Evolutionary conservation across 2,113 vertebrate genomes (phyloP), one percentile per base, ranked within the genome.

Genomic region (Rynchops niger): DNA sequence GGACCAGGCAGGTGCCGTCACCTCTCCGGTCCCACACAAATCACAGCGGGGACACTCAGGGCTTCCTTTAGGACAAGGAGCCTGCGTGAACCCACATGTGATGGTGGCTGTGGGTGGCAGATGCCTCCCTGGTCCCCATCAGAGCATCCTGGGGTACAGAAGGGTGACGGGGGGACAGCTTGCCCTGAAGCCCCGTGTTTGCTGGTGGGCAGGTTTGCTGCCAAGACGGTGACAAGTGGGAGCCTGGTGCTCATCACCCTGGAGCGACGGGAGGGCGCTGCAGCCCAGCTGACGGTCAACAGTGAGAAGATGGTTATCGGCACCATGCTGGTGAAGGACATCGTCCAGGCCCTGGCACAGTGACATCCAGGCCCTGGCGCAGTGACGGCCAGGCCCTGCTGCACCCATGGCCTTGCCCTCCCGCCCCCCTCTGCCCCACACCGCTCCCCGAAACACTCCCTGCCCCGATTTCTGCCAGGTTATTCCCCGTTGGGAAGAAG

Each of bases 261-360:
- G 97, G 98, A 98, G 12, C 98, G 93, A 74, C 98, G 96, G 91
- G 98, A 99, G 38, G 97, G 98, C 0, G 95, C 97, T 0, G 74
- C 66, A 0, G 99, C 99, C 49, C 99, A 99, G 97, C 98, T 99
- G 92, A 99, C 98, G 0, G 97, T 99, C 96, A 99, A 99, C 98
- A 99, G 99, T 0, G 99, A 99, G 98, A 99, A 99, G 96, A 99
- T 99, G 99, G 98, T 99, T 94, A 99, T 99, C 0, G 99, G 99
- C 81, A 99, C 99, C 20, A 99, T 99, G 99, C 97, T 99, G 96
- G 99, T 99, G 95, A 99, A 99, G 96, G 99, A 99, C 59, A 98
- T 99, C 86, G 93, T 99, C 36, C 98, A 99, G 94, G 98, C 99
- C 49, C 95, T 99, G 95, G 98, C 98, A 1, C 99, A 99, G 98